Base-by-base conservation (phyloP, 2,797 vertebrate genomes). In the Falco berigora region DNA sequence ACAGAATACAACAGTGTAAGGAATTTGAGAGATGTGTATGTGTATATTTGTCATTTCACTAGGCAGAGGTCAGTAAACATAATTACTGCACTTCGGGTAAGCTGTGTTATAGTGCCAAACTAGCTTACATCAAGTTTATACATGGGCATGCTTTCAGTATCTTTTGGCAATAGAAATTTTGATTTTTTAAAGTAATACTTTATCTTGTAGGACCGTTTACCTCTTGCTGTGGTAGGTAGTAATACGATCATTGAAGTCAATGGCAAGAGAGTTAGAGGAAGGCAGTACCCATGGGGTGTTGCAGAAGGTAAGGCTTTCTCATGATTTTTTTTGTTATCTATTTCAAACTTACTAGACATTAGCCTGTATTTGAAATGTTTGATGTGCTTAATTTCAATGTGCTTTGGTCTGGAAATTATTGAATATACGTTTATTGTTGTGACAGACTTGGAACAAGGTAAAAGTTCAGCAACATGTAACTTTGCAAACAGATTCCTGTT, bases 181-280 rank as follows among this genome's bases (percentile, higher is more conserved):
- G 58, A 11, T 69, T 84, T 75, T 75, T 91, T 94, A 91, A 92
- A 96, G 68, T 46, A 50, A 44, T 66, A 16, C 76, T 96, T 88
- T 98, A 28, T 96, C 93, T 98, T 97, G 25, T 88, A 99, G 99
- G 99, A 99, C 97, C 99, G 99, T 98, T 98, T 99, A 98, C 99
- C 99, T 61, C 98, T 99, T 97, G 99, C 99, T 95, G 99, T 99
- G 78, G 99, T 99, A 71, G 99, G 99, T 95, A 99, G 99, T 97
- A 99, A 99, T 98, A 99, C 99, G 74, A 99, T 99, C 98, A 99
- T 99, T 36, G 99, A 99, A 98, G 99, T 99, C 96, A 99, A 99
- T 61, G 97, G 99, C 95, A 99, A 99, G 98, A 98, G 98, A 97
- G 98, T 99, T 95, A 98, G 99, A 98, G 99, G 99, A 95, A 98